Base-by-base conservation (phyloP, 2,797 vertebrate genomes). In the Periparus ater region DNA sequence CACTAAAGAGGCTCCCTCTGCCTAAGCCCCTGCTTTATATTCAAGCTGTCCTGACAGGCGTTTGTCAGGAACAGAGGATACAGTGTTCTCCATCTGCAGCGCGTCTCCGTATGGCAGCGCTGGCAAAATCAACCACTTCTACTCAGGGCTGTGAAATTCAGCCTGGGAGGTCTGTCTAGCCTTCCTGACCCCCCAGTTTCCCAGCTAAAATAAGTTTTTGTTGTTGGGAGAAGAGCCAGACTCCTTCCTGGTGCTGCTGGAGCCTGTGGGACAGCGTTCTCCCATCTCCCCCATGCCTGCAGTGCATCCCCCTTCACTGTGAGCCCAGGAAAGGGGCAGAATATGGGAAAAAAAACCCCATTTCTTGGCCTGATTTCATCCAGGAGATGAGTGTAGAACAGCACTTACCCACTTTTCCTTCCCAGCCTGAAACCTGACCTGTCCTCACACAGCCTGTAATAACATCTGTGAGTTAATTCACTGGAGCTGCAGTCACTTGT, bases 1-100 rank as follows among this genome's bases (percentile, higher is more conserved):
- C 36, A 17, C 40, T 44, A 8, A 62, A 55, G 50, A n/a, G 86
- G 58, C 74, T 85, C 57, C 60, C 48, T 65, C 32, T 77, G 57
- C 68, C 78, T 80, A 21, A 93, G 55, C 20, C 25, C 54, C 82
- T 93, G 72, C 50, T 93, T 95, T 89, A 40, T 68, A 81, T 80
- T 80, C 89, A 80, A 77, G 72, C 78, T 77, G 42, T 65, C 71
- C 54, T 55, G 65, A 58, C 71, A 83, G 75, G 86, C 58, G 0
- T 92, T 92, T 89, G 78, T 92, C 78, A 85, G 81, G 91, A 96
- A 77, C 38, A 3, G 70, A 92, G 72, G 58, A 91, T 92, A 48
- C 78, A 71, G 36, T 26, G 4, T 86, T 94, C 92, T 73, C 92
- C 1, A 0, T 85, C 92, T 91, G 78, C 75, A 85, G 50, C 14